Conservation (phyloP, 1,140 invertebrate genomes). For the Drosophila nikananu region DNA sequence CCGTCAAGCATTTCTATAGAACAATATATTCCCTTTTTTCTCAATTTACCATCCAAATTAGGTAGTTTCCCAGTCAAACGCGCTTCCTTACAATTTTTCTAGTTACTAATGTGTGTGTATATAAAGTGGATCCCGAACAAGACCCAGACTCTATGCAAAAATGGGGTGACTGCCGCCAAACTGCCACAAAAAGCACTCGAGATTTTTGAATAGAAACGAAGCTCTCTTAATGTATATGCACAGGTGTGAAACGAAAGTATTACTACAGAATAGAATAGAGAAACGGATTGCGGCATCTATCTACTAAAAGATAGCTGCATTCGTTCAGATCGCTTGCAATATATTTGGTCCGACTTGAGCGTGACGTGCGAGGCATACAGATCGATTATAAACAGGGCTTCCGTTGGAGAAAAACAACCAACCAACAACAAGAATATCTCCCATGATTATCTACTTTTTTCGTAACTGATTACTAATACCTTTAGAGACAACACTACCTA, state of each 20-base stretch:
- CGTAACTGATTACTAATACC: conserved; percentile 58
- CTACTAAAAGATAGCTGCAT: background rate
- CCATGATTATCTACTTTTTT: conserved; percentile 39
- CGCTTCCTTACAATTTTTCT: conserved; percentile 7
- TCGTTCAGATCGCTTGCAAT: background rate
- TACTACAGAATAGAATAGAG: conserved; percentile 52
- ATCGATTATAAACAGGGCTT: conserved; percentile 26
- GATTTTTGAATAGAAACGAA: conserved; percentile 18
- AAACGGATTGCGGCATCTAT: conserved; percentile 5
- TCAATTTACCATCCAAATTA: conserved; percentile 10
- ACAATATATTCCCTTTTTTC: conserved; percentile 7
- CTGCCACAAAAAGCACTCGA: conserved; percentile 44
- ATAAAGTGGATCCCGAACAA: conserved; percentile 6
- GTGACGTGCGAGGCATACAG: conserved; percentile 8
- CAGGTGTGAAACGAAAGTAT: conserved; percentile 63
- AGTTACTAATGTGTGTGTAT: conserved; percentile 40
- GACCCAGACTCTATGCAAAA: conserved; percentile 10
- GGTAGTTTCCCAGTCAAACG: conserved; percentile 6
- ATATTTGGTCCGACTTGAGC: conserved; percentile 10
- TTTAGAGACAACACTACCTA: conserved; percentile 40
- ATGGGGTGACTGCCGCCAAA: conserved; percentile 24
- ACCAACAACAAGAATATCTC: conserved; percentile 4
- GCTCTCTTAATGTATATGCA: conserved; percentile 23
- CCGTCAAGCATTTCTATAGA: conserved; percentile 22
- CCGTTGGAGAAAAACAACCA: conserved; percentile 1